These are phyloP conservation scores for Thunnus maccoyii DNA, from an alignment of 2,113 vertebrate genomes.

Conservation along the genomic window DNA sequence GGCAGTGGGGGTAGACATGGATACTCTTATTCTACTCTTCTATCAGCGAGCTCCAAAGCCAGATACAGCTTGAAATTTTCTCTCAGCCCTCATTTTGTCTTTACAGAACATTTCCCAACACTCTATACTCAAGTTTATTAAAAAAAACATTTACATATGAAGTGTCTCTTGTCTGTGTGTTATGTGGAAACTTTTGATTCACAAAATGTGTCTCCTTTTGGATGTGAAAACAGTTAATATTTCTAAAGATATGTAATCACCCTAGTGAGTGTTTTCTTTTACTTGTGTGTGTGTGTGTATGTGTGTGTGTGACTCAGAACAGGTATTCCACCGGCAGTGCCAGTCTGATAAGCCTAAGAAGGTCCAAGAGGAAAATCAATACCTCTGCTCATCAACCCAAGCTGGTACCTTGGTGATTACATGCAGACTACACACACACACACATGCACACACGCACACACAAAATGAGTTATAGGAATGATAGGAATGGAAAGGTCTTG, in stretches of 20 bases:
- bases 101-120: neutral
- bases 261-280: neutral
- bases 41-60: neutral
- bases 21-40: slow-evolving; percentile 21
- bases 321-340: slow-evolving; percentile 8
- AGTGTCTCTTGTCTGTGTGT: neutral
- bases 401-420: slow-evolving; percentile 18
- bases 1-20: neutral
- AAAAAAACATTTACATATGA: neutral
- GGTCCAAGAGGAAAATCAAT: slow-evolving; percentile 41
- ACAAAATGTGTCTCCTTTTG: neutral
- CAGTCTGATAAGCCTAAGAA: slow-evolving; percentile 44
- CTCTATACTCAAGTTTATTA: neutral
- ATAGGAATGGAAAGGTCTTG: neutral
- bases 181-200: neutral
- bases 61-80: neutral
- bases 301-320: slow-evolving; percentile 1
- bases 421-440: neutral
- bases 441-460: slow-evolving; percentile 2
- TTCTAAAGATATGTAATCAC: neutral
- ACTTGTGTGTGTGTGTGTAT: neutral
- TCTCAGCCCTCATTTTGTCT: slow-evolving; percentile 1
- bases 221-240: neutral
- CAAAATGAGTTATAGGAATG: neutral
- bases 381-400: slow-evolving; percentile 31